These are phyloP conservation scores for Villa cingulata DNA, from an alignment of 2,888 invertebrate genomes.

Conservation along the genomic window DNA sequence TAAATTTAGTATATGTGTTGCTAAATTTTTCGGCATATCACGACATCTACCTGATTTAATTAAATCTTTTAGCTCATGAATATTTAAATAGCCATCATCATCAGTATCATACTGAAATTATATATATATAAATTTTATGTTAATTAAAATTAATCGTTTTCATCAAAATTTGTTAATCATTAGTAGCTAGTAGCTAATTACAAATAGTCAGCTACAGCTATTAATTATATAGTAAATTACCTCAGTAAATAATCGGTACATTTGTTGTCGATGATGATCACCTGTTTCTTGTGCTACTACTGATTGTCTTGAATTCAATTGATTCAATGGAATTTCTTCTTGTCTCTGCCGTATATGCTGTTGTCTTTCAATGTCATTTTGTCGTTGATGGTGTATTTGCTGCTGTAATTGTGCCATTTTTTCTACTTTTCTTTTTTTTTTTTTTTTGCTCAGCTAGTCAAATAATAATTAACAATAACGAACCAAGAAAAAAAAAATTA, in stretches of 20 bases:
- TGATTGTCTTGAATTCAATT: conserved; percentile 5
- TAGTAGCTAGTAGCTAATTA: no score
- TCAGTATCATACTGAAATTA: conserved; percentile 54
- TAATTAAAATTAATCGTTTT: no score
- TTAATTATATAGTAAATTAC: conserved; percentile 2
- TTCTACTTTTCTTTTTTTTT: no score
- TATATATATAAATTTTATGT: not conserved
- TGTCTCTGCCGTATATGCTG: conserved; percentile 1
- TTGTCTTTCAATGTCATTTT: not conserved
- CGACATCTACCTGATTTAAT: conserved; percentile 32
- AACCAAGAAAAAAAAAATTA: no score
- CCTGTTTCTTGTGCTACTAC: conserved; percentile 5
- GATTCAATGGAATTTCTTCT: conserved; percentile 12
- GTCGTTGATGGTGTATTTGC: not conserved
- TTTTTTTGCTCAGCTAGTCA: not conserved
- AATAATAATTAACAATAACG: no score
- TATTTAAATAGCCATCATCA: conserved; percentile 53
- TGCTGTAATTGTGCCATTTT: conserved; percentile 2
- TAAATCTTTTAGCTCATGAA: conserved; percentile 43
- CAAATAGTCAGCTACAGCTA: not conserved
- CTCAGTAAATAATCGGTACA: conserved; percentile 8
- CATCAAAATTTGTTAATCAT: no score
- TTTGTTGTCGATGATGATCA: conserved; percentile 5
- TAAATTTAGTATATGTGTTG: conserved; percentile 50
- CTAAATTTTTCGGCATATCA: conserved; percentile 54